These are phyloP conservation scores for Euschistus heros DNA, from an alignment of 1,140 invertebrate species.

Conservation along the genomic window DNA sequence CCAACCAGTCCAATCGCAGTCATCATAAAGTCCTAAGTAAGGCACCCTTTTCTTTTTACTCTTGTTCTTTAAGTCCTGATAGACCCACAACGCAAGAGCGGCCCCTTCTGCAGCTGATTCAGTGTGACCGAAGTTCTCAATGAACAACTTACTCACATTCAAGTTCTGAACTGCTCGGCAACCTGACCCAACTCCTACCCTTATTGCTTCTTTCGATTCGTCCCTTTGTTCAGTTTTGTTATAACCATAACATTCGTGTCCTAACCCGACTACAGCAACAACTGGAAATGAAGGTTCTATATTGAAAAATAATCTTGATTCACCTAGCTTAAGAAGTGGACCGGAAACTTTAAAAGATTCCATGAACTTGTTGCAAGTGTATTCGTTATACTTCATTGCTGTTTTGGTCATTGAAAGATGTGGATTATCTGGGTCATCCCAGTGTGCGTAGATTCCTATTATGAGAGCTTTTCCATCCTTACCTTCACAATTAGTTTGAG, in stretches of 20 bases:
- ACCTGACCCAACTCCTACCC: conserved; percentile 51
- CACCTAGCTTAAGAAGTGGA: conserved; percentile 40
- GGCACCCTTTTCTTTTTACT: conserved; percentile 23
- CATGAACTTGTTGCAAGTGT: conserved; percentile 19
- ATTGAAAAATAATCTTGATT: conserved; percentile 49
- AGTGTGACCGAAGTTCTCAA: conserved; percentile 59
- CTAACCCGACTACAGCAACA: conserved; percentile 58
- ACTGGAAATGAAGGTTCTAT: conserved; percentile 47
- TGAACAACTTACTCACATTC: conserved; percentile 50
- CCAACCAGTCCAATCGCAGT: conserved; percentile 41
- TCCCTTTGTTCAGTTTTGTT: conserved; percentile 56
- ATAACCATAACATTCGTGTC: conserved; percentile 44
- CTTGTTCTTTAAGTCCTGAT: conserved; percentile 42
- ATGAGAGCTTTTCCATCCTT: conserved; percentile 22
- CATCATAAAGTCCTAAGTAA: conserved; percentile 27
- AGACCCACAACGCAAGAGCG: conserved; percentile 48
- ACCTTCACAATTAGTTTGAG: conserved; percentile 5
- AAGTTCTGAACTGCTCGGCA: conserved; percentile 44
- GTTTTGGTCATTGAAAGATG: conserved; percentile 24
- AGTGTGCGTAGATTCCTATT: conserved; percentile 6
- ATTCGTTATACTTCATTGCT: conserved; percentile 25
- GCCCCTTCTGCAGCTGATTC: conserved; percentile 66
- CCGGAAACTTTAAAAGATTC: conserved; percentile 22
- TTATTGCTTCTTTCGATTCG: conserved; percentile 55
- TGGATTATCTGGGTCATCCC: conserved; percentile 9